Evolutionary conservation across 2,888 invertebrate genomes (phyloP).

Genomic region (Eupithecia abbreviata): DNA sequence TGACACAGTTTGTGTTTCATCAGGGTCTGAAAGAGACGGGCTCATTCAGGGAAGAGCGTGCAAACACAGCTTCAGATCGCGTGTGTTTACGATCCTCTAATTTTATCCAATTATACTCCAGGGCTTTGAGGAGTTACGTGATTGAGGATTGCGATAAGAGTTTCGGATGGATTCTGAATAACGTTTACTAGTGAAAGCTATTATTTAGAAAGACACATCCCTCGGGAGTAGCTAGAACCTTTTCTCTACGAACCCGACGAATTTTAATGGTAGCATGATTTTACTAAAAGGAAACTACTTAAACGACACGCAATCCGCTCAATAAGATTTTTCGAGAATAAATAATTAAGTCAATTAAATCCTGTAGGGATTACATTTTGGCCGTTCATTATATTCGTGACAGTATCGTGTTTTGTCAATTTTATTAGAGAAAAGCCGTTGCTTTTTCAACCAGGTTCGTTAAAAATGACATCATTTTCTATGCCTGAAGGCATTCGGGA

Average conservation of each 20-base stretch:
- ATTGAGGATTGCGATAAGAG: conserved; percentile 32
- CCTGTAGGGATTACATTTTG: conserved; percentile 57
- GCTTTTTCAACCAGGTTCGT: conserved; percentile 43
- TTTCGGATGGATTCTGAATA: conserved; percentile 28
- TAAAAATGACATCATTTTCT: conserved; percentile 31
- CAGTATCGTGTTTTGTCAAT: conserved; percentile 74
- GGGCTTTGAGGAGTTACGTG: conserved; percentile 42
- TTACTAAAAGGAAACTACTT: not conserved
- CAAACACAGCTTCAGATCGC: conserved; percentile 67
- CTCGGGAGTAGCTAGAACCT: not conserved
- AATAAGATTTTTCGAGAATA: conserved; percentile 1
- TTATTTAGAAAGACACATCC: not conserved
- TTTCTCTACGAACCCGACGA: not conserved
- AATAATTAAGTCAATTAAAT: conserved; percentile 3
- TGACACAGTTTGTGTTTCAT: conserved; percentile 82
- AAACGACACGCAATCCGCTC: not conserved
- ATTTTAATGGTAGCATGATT: not conserved
- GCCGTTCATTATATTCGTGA: conserved; percentile 73
- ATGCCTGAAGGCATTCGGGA: conserved; percentile 26
- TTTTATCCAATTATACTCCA: conserved; percentile 69
- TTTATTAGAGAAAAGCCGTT: conserved; percentile 68
- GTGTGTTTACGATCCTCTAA: conserved; percentile 67
- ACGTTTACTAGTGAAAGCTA: conserved; percentile 1
- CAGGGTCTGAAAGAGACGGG: conserved; percentile 68
- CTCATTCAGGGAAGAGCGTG: conserved; percentile 64